Conservation (phyloP, 2,888 invertebrate genomes). For the Cephus pygmeus region DNA sequence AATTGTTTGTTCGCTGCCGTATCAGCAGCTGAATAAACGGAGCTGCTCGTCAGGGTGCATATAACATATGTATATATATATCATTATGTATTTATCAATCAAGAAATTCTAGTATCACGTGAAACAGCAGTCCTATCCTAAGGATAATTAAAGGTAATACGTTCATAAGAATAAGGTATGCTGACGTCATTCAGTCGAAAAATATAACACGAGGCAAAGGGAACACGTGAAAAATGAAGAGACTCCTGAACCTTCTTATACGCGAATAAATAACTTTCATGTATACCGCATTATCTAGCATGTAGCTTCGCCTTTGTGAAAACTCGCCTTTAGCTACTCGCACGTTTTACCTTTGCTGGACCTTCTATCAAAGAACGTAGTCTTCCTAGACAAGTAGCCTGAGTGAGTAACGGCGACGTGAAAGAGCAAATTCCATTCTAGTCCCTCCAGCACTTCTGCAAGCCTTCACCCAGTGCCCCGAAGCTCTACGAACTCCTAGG, state of each 20-base stretch:
- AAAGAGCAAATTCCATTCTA: conserved; percentile 27
- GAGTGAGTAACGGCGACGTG: conserved; percentile 16
- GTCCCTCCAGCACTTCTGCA: neutral
- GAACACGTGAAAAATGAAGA: conserved; percentile 40
- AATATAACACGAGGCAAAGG: neutral
- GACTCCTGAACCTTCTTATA: conserved; percentile 30
- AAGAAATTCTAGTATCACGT: neutral
- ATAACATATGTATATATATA: neutral
- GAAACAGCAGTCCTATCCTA: neutral
- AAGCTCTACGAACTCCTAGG: neutral
- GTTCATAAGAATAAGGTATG: neutral
- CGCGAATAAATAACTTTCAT: conserved; percentile 35
- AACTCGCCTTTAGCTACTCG: neutral
- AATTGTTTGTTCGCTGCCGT: neutral
- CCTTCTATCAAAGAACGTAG: neutral
- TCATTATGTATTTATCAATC: no score
- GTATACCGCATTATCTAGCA: conserved; percentile 32
- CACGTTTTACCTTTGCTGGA: neutral
- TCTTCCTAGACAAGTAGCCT: conserved; percentile 3
- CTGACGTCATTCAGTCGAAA: neutral
- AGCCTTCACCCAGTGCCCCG: neutral
- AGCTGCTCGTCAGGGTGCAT: neutral
- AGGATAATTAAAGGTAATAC: neutral
- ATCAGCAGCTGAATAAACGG: neutral
- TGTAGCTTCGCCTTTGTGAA: conserved; percentile 9